Base-by-base conservation (phyloP, 2,888 invertebrate genomes). In the Callinectes sapidus region DNA sequence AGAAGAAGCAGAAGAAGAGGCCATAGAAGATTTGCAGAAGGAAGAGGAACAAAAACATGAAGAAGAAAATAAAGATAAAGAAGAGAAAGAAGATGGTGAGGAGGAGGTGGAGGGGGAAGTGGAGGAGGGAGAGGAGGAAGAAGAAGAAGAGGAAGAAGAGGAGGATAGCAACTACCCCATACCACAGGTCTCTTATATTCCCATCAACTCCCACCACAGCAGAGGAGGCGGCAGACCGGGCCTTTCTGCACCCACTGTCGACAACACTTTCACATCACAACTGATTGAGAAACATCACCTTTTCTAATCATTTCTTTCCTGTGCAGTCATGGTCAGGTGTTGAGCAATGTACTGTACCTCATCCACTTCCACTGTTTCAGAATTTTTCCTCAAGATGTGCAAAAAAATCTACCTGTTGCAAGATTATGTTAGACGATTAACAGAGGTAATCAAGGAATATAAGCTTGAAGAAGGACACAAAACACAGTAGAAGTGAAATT, bases 91-190 rank as follows among this genome's bases (percentile, higher is more conserved):
- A 35, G 35, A 32, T 35, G 35, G 32, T 35, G 81, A 81, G 14
- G 16, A 81, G 18, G 35, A 81, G 16, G 81, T 14, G 6, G 35
- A 81, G 18, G 81, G 14, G 10, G 10, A 35, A 2, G 81, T 35
- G 14, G 35, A 81, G 10, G 81, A 81, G 32, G 77, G 35, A 16
- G 32, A 32, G 35, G 77, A 81, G 32, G 81, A 81, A 28, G 81
- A 81, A 16, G 81, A 81, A 35, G 81, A 81, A 18, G 81, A 81
- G 35, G 81, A 81, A 18, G 81, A 81, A 35, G 81, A 81, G 28
- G 81, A 81, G 35, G 81, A 81, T 32, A 81, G 81, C 81, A 81
- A 81, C 35, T 81, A 14, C 35, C 81, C 81, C 32, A 6, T 81
- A 14, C 81, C 81, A 35, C 81, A 81, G 81, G 81, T 81, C 81